Percentiles rank a stretch among this genome's conserved stretches.
Evolutionary conservation across 2,888 invertebrate species (phyloP).

Genomic region (Notocelia uddmanniana): DNA sequence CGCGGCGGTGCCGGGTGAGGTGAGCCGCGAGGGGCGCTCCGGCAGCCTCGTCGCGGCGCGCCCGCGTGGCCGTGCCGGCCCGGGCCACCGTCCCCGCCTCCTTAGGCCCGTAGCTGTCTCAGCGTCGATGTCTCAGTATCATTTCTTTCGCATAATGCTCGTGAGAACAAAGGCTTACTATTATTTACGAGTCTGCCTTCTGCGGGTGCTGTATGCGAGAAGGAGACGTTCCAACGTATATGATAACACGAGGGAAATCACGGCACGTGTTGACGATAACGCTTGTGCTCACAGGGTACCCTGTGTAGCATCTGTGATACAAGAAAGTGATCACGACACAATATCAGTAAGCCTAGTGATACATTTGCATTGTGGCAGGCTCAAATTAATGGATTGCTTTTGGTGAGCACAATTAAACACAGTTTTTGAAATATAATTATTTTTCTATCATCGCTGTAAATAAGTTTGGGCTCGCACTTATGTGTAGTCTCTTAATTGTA

Average conservation of each 20-base stretch:
- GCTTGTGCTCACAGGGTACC: slow-evolving; percentile 80
- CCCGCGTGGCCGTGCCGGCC: slow-evolving; percentile 72
- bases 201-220: slow-evolving; percentile 94
- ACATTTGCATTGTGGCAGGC: slow-evolving; percentile 75
- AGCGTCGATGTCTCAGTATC: slow-evolving; percentile 81
- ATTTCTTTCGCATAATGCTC: slow-evolving; percentile 83
- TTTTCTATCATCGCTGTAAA: slow-evolving; percentile 71
- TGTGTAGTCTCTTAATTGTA: slow-evolving; percentile 40
- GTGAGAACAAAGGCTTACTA: slow-evolving; percentile 86
- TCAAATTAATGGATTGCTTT: slow-evolving; percentile 73
- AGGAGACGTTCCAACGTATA: slow-evolving; percentile 89
- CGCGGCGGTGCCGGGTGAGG: slow-evolving; percentile 59
- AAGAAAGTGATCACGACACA: slow-evolving; percentile 83
- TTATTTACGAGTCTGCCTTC: slow-evolving; percentile 88
- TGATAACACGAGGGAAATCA: slow-evolving; percentile 79
- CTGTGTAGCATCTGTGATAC: slow-evolving; percentile 83
- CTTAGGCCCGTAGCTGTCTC: slow-evolving; percentile 77
- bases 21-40: slow-evolving; percentile 59
- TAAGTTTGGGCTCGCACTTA: slow-evolving; percentile 39
- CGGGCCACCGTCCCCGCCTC: slow-evolving; percentile 82
- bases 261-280: slow-evolving; percentile 80
- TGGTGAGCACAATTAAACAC: slow-evolving; percentile 69
- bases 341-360: slow-evolving; percentile 81
- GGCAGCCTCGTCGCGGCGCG: slow-evolving; percentile 70
- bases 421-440: slow-evolving; percentile 59